These are phyloP conservation scores for Athripsodes cinereus DNA, from an alignment of 2,888 invertebrate genomes.

Conservation along the genomic window DNA sequence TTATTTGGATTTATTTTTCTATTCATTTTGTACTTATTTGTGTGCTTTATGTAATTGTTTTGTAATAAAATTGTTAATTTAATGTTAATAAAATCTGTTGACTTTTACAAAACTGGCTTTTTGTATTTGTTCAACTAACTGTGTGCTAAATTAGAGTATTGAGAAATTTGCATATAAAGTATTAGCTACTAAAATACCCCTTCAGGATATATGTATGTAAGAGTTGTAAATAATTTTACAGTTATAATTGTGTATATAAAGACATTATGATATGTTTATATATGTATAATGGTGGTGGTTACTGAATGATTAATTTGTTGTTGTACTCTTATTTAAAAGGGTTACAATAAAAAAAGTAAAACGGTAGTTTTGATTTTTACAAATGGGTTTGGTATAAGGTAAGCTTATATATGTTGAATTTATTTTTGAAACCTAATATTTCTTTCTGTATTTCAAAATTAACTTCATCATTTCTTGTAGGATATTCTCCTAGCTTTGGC, in stretches of 20 bases:
- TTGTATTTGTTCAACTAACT: slow-evolving; percentile 50
- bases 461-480: slow-evolving; percentile 37
- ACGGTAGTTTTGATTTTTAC: no score
- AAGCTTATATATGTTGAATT: background rate
- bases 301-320: no score
- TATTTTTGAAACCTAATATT: background rate
- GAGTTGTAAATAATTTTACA: no score
- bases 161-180: slow-evolving; percentile 6
- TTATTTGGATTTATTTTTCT: slow-evolving; percentile 34
- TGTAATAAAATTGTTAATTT: background rate
- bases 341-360: no score
- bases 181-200: slow-evolving; percentile 22
- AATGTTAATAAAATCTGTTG: slow-evolving; percentile 13
- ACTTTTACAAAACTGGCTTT: slow-evolving; percentile 33
- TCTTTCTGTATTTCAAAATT: no score
- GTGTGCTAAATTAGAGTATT: slow-evolving; percentile 38
- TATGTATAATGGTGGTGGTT: no score
- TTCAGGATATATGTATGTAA: background rate
- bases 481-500: slow-evolving; percentile 91
- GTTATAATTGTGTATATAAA: no score
- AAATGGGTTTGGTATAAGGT: background rate
- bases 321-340: no score
- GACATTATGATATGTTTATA: no score
- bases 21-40: slow-evolving; percentile 30
- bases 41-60: background rate